These are phyloP conservation scores for Scaptomyza polygonia DNA, from an alignment of 2,888 invertebrate species.

Conservation along the genomic window DNA sequence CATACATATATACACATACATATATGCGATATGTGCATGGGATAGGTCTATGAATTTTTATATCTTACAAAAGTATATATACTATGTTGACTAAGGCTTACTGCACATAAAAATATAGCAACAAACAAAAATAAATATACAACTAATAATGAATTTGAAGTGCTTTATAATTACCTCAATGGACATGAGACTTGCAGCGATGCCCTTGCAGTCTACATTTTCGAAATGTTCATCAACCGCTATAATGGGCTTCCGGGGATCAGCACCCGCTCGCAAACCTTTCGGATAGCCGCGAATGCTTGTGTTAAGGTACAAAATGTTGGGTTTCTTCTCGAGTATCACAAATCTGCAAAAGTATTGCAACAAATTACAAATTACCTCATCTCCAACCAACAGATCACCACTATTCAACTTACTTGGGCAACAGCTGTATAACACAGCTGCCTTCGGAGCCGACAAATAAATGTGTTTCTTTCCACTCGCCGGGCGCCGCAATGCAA, in stretches of 20 bases:
- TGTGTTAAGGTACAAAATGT: conserved; percentile 93
- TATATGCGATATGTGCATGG: conserved; percentile 29
- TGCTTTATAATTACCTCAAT: conserved; percentile 86
- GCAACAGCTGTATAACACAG: conserved; percentile 90
- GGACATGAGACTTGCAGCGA: conserved; percentile 87
- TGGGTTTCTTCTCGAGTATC: conserved; percentile 88
- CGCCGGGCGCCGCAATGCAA: conserved; percentile 90
- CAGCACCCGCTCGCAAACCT: conserved; percentile 92
- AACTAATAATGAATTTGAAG: conserved; percentile 11
- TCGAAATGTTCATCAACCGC: conserved; percentile 91
- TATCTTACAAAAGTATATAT: conserved; percentile 60
- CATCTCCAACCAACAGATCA: no score
- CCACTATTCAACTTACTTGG: conserved; percentile 86
- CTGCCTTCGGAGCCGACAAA: conserved; percentile 94
- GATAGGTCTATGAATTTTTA: conserved; percentile 62
- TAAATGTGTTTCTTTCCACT: conserved; percentile 94
- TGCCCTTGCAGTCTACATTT: conserved; percentile 88
- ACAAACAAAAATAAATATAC: conserved; percentile 44
- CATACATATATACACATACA: no score
- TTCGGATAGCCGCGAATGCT: conserved; percentile 93
- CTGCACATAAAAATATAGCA: conserved; percentile 58
- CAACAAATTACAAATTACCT: conserved; percentile 3
- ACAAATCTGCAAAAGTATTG: conserved; percentile 84
- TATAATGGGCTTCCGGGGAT: conserved; percentile 91
- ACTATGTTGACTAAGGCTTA: conserved; percentile 70